These are phyloP conservation scores for Himantopus leucocephalus DNA, from an alignment of 2,113 vertebrate genomes.

Conservation along the genomic window DNA sequence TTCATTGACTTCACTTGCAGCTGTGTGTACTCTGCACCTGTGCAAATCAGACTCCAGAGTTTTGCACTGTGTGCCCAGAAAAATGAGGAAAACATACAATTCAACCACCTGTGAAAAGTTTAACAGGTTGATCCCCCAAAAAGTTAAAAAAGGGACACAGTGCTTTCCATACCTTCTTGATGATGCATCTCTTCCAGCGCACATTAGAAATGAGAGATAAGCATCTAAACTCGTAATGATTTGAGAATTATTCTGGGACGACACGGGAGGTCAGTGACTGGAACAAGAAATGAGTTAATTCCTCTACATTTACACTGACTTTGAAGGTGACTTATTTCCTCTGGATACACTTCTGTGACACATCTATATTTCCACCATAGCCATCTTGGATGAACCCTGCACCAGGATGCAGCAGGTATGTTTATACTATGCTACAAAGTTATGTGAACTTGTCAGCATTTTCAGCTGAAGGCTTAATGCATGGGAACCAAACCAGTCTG, in stretches of 20 bases:
- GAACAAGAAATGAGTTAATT: neutral
- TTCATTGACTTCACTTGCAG: conserved; percentile 39
- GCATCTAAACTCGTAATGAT: neutral
- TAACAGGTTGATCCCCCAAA: neutral
- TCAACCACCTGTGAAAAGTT: conserved; percentile 29
- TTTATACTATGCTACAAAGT: neutral
- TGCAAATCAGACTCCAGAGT: conserved; percentile 28
- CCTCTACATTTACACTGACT: neutral
- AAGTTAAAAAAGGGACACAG: neutral
- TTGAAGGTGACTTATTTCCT: neutral
- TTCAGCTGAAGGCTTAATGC: neutral
- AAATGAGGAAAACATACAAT: neutral
- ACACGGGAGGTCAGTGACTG: neutral
- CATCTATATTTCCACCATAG: neutral
- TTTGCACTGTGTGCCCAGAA: neutral
- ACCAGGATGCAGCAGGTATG: neutral
- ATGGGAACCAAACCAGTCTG: neutral
- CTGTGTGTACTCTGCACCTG: conserved; percentile 54
- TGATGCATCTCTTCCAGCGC: neutral
- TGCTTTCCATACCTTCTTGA: neutral
- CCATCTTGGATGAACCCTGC: neutral
- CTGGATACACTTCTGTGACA: neutral
- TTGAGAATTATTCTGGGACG: neutral
- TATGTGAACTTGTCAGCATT: neutral
- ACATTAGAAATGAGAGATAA: neutral